Conservation (phyloP, 2,797 vertebrate genomes). For the Sebastes taczanowskii region DNA sequence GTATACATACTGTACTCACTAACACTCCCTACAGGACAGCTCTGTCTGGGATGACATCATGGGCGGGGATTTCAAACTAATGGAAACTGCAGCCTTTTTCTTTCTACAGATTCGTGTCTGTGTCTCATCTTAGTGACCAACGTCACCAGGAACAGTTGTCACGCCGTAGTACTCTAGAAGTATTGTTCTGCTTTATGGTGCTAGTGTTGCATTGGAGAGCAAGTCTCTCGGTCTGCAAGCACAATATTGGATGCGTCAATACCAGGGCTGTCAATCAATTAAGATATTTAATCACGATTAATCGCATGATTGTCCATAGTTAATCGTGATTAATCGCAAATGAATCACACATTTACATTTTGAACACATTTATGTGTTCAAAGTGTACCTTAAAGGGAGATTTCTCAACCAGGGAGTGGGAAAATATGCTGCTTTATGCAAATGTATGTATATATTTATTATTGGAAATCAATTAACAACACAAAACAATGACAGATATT, state of each 20-base stretch:
- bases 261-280: background rate
- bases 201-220: background rate
- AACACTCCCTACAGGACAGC: background rate
- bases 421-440: no score
- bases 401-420: no score
- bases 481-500: no score
- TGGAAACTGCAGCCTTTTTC: slow-evolving; percentile 22
- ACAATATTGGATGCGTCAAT: background rate
- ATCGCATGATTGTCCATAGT: no score
- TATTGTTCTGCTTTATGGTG: background rate
- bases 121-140: background rate
- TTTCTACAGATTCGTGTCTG: slow-evolving; percentile 10
- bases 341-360: no score
- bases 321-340: no score
- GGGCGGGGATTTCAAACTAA: slow-evolving; percentile 21
- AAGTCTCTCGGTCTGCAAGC: background rate
- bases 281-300: no score
- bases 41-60: slow-evolving; percentile 18
- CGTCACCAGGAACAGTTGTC: slow-evolving; percentile 9
- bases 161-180: background rate
- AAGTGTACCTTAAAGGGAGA: no score
- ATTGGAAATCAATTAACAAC: no score
- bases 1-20: background rate
- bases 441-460: no score
- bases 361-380: no score